phyloP scores from a whole-genome alignment of 1,140 invertebrate genomes.

The Zaprionus inermis region DNA sequence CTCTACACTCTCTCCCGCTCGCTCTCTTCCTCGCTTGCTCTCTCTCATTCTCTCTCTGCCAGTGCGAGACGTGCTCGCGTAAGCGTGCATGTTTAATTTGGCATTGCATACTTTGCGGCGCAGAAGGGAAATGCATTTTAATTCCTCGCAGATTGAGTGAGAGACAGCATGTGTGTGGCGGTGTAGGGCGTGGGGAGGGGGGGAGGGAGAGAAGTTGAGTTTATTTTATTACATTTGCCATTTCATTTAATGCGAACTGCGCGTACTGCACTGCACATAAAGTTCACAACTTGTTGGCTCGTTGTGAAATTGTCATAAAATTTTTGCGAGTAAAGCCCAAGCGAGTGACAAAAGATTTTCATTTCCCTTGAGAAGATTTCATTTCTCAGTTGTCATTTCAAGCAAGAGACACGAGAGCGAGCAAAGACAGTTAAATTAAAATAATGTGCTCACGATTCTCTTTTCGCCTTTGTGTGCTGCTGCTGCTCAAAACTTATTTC shows the following conservation, averaged over 20 bases:
- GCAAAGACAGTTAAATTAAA: neutral
- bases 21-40: neutral
- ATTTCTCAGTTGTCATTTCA: slow-evolving; percentile 2
- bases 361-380: slow-evolving; percentile 1
- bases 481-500: neutral
- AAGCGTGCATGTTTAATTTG: slow-evolving; percentile 78
- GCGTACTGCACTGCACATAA: slow-evolving; percentile 2
- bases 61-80: slow-evolving; percentile 60
- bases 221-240: slow-evolving; percentile 41
- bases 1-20: slow-evolving; percentile 25
- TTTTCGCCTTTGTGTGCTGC: neutral
- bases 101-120: slow-evolving; percentile 64
- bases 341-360: neutral
- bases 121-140: slow-evolving; percentile 36
- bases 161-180: neutral
- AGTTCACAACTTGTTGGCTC: slow-evolving; percentile 25
- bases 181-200: neutral
- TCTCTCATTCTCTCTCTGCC: neutral
- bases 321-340: neutral
- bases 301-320: neutral
- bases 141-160: slow-evolving; percentile 11
- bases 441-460: slow-evolving; percentile 2
- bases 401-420: neutral
- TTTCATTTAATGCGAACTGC: slow-evolving; percentile 32
- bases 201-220: too few relatives aligned